These are phyloP conservation scores for Ctenopoma multispine DNA, from an alignment of 2,797 vertebrate species.

Conservation along the genomic window DNA sequence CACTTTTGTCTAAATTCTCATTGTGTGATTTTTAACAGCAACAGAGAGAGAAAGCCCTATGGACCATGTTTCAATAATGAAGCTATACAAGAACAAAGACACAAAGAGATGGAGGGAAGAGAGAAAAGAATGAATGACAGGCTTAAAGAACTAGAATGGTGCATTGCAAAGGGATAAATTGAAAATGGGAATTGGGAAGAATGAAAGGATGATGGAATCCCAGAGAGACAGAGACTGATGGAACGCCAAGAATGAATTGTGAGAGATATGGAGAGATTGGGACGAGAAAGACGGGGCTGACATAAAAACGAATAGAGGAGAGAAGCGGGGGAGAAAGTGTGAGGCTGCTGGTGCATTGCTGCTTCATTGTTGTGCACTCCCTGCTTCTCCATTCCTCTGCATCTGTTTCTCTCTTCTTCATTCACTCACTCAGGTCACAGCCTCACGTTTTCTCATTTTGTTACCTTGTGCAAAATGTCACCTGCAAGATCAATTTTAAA, in stretches of 20 bases:
- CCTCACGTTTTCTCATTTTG: no score
- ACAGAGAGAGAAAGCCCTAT: slow-evolving; percentile 31
- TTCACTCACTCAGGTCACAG: not conserved
- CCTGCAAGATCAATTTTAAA: not conserved
- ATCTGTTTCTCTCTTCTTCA: slow-evolving; percentile 14
- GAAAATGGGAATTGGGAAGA: slow-evolving; percentile 70
- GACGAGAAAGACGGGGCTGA: slow-evolving; percentile 9
- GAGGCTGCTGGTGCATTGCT: slow-evolving; percentile 54
- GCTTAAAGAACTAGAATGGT: slow-evolving; percentile 68
- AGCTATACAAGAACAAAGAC: slow-evolving; percentile 69
- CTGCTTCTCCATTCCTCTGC: slow-evolving; percentile 25
- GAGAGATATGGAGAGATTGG: slow-evolving; percentile 36
- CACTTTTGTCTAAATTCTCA: slow-evolving; percentile 67
- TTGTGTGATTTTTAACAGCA: slow-evolving; percentile 60
- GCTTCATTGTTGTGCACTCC: slow-evolving; percentile 63
- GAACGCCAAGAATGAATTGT: slow-evolving; percentile 35
- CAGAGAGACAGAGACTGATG: slow-evolving; percentile 37
- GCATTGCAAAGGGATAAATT: slow-evolving; percentile 63
- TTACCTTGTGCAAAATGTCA: not conserved
- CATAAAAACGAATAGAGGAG: slow-evolving; percentile 30
- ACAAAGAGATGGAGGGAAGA: slow-evolving; percentile 68
- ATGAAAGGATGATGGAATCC: slow-evolving; percentile 61
- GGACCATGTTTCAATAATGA: slow-evolving; percentile 74
- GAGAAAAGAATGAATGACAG: slow-evolving; percentile 63
- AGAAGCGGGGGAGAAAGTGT: slow-evolving; percentile 19